Percentiles rank a stretch among this genome's conserved stretches.
Conservation (phyloP, 1,140 invertebrate genomes). For the Calosoma granatense region DNA sequence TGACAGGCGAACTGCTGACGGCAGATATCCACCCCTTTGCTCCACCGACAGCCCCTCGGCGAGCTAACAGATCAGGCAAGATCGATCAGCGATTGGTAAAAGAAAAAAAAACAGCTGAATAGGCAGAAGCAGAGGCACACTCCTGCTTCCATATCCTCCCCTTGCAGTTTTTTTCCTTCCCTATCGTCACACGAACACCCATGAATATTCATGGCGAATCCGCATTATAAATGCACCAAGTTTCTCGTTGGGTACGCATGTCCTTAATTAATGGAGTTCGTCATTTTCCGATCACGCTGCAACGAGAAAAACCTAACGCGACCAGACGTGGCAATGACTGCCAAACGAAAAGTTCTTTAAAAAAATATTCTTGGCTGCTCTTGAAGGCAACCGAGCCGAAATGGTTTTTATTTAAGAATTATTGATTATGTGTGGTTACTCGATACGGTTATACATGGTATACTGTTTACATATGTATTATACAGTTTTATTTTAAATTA, state of each 20-base stretch:
- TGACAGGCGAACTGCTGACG: slow-evolving; percentile 5
- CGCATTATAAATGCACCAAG: slow-evolving; percentile 6
- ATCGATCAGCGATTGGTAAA: slow-evolving; percentile 2
- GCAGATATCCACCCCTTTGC: not conserved
- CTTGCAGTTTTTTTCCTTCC: not conserved
- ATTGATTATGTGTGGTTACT: too few relatives aligned
- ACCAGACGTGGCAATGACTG: not conserved
- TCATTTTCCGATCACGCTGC: slow-evolving; percentile 3
- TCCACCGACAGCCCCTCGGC: not conserved
- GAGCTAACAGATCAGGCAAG: slow-evolving; percentile 1
- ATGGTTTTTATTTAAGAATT: too few relatives aligned
- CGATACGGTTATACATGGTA: too few relatives aligned
- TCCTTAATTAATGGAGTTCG: not conserved
- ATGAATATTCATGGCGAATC: not conserved
- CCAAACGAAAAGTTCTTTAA: too few relatives aligned
- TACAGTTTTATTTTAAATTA: too few relatives aligned
- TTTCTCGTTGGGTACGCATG: not conserved
- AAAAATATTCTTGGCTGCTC: not conserved
- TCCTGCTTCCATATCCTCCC: not conserved
- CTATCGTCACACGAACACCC: not conserved
- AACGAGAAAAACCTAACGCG: not conserved
- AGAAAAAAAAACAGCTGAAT: slow-evolving; percentile 7
- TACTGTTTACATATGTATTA: too few relatives aligned
- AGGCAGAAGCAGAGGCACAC: slow-evolving; percentile 2
- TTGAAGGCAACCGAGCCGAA: too few relatives aligned